Evolutionary conservation across 2,797 vertebrate species (phyloP).

Genomic region (Rhadinocentrus ornatus): DNA sequence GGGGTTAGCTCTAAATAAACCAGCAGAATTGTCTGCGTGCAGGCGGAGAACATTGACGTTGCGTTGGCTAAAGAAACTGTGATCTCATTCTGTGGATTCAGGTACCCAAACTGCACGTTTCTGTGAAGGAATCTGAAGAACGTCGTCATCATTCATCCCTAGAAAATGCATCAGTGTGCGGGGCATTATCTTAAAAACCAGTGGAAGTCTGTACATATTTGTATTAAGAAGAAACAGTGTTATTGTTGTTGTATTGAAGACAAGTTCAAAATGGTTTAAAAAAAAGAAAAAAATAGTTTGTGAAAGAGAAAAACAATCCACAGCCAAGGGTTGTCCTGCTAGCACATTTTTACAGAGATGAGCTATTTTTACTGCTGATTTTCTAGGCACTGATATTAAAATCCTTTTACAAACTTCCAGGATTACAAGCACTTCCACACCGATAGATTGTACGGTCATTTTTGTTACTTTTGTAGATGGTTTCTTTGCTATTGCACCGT

Average conservation of each 20-base stretch:
- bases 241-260: conserved; percentile 84
- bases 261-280: conserved; percentile 66
- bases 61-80: conserved; percentile 79
- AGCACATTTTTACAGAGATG: conserved; percentile 86
- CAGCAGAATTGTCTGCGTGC: too few species aligned
- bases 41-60: conserved; percentile 48
- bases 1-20: neutral
- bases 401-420: conserved; percentile 85
- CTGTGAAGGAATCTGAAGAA: conserved; percentile 69
- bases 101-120: conserved; percentile 80
- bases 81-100: conserved; percentile 81
- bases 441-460: conserved; percentile 79
- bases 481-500: conserved; percentile 80
- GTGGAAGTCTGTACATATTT: conserved; percentile 86
- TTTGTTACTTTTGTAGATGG: conserved; percentile 84
- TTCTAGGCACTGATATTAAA: conserved; percentile 82
- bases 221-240: conserved; percentile 83
- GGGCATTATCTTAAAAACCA: conserved; percentile 84
- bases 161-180: conserved; percentile 80
- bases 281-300: conserved; percentile 62
- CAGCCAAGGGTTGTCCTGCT: conserved; percentile 86
- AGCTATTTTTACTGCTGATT: conserved; percentile 89
- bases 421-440: conserved; percentile 84
- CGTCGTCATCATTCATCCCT: conserved; percentile 48
- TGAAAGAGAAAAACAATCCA: conserved; percentile 72